Evolutionary conservation across 1,140 invertebrate genomes (phyloP).

Genomic region (Aphelenchoides fujianensis): DNA sequence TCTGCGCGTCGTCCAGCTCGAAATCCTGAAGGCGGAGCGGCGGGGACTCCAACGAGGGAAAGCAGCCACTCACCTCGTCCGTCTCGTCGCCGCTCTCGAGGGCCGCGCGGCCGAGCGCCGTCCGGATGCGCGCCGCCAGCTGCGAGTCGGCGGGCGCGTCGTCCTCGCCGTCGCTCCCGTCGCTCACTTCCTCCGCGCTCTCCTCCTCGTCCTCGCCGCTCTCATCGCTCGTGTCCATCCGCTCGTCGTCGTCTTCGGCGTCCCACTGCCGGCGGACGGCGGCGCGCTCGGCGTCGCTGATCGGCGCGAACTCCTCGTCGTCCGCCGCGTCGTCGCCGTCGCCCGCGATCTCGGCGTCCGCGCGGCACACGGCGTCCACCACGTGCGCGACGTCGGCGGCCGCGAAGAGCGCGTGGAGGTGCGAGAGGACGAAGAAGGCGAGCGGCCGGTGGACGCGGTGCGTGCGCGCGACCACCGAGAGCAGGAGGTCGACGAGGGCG

Average conservation of each 20-base stretch:
- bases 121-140: slow-evolving; percentile 14
- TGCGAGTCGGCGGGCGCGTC: background rate
- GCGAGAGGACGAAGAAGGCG: background rate
- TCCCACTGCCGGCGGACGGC: background rate
- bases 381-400: background rate
- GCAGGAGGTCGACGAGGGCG: background rate
- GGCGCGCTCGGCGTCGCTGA: slow-evolving; percentile 15
- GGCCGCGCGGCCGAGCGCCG: slow-evolving; percentile 13
- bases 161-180: slow-evolving; percentile 19
- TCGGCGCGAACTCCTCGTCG: slow-evolving; percentile 23
- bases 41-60: background rate
- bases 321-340: slow-evolving; percentile 10
- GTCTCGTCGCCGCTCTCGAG: slow-evolving; percentile 20
- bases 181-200: background rate
- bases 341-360: background rate
- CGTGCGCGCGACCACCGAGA: background rate
- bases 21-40: background rate
- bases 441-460: background rate
- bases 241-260: background rate
- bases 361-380: background rate
- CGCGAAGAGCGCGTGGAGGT: background rate
- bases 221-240: background rate
- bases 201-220: background rate
- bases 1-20: slow-evolving; percentile 19
- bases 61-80: background rate